Evolutionary conservation across 2,113 vertebrate genomes (phyloP).

Genomic region (Microcebus lehilahytsara): DNA sequence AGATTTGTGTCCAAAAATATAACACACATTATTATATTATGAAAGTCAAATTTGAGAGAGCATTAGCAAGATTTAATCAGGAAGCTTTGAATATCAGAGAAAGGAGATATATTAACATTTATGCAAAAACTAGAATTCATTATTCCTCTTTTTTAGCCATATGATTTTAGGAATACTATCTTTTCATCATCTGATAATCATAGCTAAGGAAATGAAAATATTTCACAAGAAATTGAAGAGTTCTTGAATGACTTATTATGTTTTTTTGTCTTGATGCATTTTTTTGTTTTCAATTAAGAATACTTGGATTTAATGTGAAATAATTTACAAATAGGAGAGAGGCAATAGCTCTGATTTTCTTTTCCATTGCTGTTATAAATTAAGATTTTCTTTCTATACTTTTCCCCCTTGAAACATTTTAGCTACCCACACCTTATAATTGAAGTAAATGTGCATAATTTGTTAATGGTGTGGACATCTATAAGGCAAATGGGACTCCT

Average conservation of each 20-base stretch:
- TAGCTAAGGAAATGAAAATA: conserved; percentile 55
- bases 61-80: conserved; percentile 51
- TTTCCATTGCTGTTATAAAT: conserved; percentile 45
- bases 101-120: conserved; percentile 40
- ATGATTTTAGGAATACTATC: conserved; percentile 21
- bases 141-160: conserved; percentile 20
- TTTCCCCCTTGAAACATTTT: neutral
- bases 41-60: neutral
- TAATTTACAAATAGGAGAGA: conserved; percentile 3
- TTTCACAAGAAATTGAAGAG: conserved; percentile 23
- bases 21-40: conserved; percentile 2
- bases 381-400: neutral
- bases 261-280: neutral
- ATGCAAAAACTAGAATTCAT: conserved; percentile 31
- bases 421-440: neutral
- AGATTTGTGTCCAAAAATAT: neutral
- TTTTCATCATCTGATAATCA: conserved; percentile 44
- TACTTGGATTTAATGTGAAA: conserved; percentile 45
- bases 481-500: neutral
- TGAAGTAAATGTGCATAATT: neutral
- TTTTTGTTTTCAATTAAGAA: conserved; percentile 35
- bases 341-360: conserved; percentile 6
- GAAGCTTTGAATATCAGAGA: conserved; percentile 39
- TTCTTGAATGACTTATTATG: neutral
- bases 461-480: neutral